These are phyloP conservation scores for Lithophane socia DNA, from an alignment of 2,888 invertebrate species.

Conservation along the genomic window DNA sequence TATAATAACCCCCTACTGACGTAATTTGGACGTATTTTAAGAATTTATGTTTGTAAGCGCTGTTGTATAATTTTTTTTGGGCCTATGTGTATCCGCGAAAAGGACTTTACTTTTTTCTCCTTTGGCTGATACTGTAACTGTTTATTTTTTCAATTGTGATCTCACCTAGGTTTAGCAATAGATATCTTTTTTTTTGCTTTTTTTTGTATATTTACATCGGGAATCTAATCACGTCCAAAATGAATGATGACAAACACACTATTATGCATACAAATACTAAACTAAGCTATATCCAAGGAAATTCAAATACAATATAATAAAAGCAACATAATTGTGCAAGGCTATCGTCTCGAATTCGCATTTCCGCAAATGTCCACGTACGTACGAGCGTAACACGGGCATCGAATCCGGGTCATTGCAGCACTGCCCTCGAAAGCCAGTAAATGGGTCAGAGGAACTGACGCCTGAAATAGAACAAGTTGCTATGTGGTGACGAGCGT, in stretches of 20 bases:
- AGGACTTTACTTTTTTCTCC: no score
- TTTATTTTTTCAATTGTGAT: not conserved
- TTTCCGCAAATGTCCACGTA: slow-evolving; percentile 61
- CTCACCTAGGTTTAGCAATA: not conserved
- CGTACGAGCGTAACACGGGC: slow-evolving; percentile 53
- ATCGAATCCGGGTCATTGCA: slow-evolving; percentile 81
- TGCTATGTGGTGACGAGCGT: slow-evolving; percentile 66
- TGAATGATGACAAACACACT: not conserved
- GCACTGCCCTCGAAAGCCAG: slow-evolving; percentile 74
- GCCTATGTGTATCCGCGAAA: not conserved
- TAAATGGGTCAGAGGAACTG: slow-evolving; percentile 78
- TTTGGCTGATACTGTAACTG: not conserved
- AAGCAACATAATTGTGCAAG: slow-evolving; percentile 53
- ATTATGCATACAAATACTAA: slow-evolving; percentile 3
- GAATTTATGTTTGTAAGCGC: not conserved
- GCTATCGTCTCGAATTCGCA: slow-evolving; percentile 58
- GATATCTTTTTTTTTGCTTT: not conserved
- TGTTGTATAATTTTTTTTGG: not conserved
- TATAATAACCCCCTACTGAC: slow-evolving; percentile 35
- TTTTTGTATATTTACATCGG: not conserved
- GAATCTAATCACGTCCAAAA: not conserved
- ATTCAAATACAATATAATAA: slow-evolving; percentile 31
- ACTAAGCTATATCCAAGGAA: slow-evolving; percentile 13
- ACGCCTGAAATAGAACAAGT: slow-evolving; percentile 71
- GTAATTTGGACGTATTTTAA: slow-evolving; percentile 31